Percentiles rank a stretch among this genome's conserved stretches.
Evolutionary conservation across 1,140 invertebrate species (phyloP).

Genomic region (Leptoteleia sp.): DNA sequence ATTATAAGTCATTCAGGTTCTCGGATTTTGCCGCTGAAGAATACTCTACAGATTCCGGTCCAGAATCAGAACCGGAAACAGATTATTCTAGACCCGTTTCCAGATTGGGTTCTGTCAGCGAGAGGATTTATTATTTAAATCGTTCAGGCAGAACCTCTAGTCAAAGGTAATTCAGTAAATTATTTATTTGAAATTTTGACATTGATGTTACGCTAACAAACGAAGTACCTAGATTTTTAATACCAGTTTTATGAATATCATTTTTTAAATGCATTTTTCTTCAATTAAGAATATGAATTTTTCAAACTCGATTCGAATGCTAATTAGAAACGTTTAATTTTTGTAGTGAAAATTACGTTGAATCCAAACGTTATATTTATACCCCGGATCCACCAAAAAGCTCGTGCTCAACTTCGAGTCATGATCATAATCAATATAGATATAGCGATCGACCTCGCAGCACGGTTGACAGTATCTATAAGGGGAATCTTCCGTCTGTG

Average conservation of each 20-base stretch:
- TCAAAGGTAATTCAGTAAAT: conserved; percentile 17
- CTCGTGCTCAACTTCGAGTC: conserved; percentile 34
- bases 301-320: too few species aligned
- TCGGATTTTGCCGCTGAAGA: conserved; percentile 75
- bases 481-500: conserved; percentile 15
- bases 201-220: too few species aligned
- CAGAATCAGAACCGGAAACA: conserved; percentile 76
- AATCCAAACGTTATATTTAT: conserved; percentile 57
- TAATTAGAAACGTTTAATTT: not conserved
- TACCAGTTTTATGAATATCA: too few species aligned
- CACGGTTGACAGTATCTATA: conserved; percentile 41
- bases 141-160: conserved; percentile 70
- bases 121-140: conserved; percentile 69
- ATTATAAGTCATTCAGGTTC: conserved; percentile 71
- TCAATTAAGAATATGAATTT: too few species aligned
- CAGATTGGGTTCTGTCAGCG: conserved; percentile 71
- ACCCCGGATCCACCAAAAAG: conserved; percentile 63
- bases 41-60: conserved; percentile 78
- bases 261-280: too few species aligned
- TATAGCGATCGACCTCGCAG: conserved; percentile 26
- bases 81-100: conserved; percentile 77
- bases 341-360: conserved; percentile 69
- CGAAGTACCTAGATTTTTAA: too few species aligned
- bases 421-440: conserved; percentile 34
- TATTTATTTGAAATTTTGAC: too few species aligned